Conservation (phyloP, 2,888 invertebrate species). For the Bursaphelenchus okinawaensis region DNA sequence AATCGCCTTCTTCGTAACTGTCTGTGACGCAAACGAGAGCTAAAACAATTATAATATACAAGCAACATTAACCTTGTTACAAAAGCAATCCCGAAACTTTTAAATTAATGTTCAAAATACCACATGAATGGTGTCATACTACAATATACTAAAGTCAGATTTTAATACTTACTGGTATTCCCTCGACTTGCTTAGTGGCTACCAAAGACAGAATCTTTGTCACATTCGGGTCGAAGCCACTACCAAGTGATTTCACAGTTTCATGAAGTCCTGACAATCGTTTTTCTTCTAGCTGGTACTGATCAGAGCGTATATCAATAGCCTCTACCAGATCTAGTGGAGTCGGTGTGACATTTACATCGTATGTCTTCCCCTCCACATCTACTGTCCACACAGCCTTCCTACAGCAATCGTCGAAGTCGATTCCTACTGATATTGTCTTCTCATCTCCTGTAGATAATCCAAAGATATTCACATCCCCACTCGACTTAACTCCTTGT, state of each 20-base stretch:
- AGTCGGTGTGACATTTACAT: conserved; percentile 17
- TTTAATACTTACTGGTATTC: conserved; percentile 22
- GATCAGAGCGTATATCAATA: conserved; percentile 25
- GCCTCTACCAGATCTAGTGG: conserved; percentile 34
- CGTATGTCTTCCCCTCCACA: conserved; percentile 17
- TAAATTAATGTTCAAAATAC: too few species aligned
- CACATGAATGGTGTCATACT: too few species aligned
- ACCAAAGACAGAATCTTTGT: conserved; percentile 24
- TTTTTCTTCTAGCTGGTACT: conserved; percentile 24
- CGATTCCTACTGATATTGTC: conserved; percentile 29
- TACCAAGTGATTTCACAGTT: conserved; percentile 10
- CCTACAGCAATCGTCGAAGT: conserved; percentile 28
- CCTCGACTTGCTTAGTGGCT: conserved; percentile 31
- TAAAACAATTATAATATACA: too few species aligned
- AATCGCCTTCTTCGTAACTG: conserved; percentile 28
- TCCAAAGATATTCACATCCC: conserved; percentile 19
- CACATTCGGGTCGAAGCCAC: not conserved
- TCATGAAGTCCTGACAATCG: conserved; percentile 32
- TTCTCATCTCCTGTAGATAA: conserved; percentile 23
- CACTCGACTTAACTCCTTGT: conserved; percentile 23
- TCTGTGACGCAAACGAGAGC: conserved; percentile 38
- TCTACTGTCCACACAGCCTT: conserved; percentile 26
- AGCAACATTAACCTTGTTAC: too few species aligned
- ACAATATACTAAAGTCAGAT: not conserved
- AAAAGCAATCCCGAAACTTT: too few species aligned